These are phyloP conservation scores for Auanema freiburgensis DNA, from an alignment of 2,888 invertebrate species.

Conservation along the genomic window DNA sequence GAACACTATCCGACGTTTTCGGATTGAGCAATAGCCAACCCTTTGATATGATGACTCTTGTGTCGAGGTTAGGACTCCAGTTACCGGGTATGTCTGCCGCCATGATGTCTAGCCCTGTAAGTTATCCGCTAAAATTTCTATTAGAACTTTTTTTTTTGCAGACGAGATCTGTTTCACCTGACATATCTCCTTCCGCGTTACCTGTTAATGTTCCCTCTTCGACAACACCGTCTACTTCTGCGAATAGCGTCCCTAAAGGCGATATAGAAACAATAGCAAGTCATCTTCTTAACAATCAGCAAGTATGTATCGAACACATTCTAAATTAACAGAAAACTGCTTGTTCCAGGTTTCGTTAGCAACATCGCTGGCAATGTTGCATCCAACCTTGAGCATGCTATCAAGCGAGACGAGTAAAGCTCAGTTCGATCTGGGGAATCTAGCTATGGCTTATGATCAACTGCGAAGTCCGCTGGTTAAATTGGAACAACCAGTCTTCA, in stretches of 20 bases:
- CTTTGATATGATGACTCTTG: slow-evolving; percentile 12
- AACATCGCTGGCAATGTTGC: background rate
- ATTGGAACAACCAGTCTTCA: slow-evolving; percentile 3
- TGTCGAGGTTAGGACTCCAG: slow-evolving; percentile 8
- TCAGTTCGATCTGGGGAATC: background rate
- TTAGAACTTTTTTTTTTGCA: too few species aligned
- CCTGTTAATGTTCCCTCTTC: background rate
- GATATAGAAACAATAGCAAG: too few species aligned
- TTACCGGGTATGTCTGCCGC: background rate
- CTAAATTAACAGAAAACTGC: too few species aligned
- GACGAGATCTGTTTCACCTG: background rate
- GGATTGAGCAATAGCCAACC: slow-evolving; percentile 11
- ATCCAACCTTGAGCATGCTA: background rate
- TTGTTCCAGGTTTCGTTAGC: background rate
- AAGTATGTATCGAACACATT: too few species aligned
- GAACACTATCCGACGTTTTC: background rate
- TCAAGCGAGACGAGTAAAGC: slow-evolving; percentile 8
- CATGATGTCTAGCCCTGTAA: too few species aligned
- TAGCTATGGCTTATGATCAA: slow-evolving; percentile 18
- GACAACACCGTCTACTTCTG: background rate
- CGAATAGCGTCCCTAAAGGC: too few species aligned
- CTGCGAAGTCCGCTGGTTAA: slow-evolving; percentile 11
- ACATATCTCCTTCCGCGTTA: background rate
- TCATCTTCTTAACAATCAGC: too few species aligned
- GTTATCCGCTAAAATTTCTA: too few species aligned